A percentile compares a stretch with the other conserved stretches of the same genome.
These are phyloP conservation scores for Notolabrus celidotus DNA, from an alignment of 2,797 vertebrate genomes.

Conservation along the genomic window DNA sequence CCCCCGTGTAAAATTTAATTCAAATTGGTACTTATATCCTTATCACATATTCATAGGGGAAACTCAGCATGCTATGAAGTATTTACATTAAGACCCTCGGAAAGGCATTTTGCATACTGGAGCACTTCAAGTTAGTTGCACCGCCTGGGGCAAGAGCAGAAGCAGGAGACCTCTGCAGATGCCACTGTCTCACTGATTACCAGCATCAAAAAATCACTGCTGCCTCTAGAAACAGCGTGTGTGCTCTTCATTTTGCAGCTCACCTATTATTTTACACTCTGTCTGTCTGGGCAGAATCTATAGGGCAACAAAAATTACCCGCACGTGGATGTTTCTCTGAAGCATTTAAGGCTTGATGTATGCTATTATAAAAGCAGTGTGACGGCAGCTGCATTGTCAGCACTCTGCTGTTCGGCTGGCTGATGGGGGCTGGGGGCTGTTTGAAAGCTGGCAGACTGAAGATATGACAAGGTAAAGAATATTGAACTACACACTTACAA, in stretches of 20 bases:
- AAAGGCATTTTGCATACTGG: slow-evolving; percentile 55
- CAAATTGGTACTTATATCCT: slow-evolving; percentile 42
- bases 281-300: slow-evolving; percentile 74
- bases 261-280: slow-evolving; percentile 67
- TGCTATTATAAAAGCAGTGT: slow-evolving; percentile 80
- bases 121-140: slow-evolving; percentile 67
- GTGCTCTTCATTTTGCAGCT: slow-evolving; percentile 61
- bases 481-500: slow-evolving; percentile 68
- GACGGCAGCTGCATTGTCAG: slow-evolving; percentile 79
- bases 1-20: slow-evolving; percentile 43
- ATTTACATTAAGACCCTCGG: slow-evolving; percentile 68
- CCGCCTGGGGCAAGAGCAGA: slow-evolving; percentile 54
- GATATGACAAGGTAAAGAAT: slow-evolving; percentile 77
- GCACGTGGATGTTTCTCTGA: slow-evolving; percentile 75
- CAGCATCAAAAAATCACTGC: slow-evolving; percentile 57
- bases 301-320: slow-evolving; percentile 78
- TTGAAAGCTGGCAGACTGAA: slow-evolving; percentile 59
- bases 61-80: slow-evolving; percentile 66
- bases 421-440: slow-evolving; percentile 60
- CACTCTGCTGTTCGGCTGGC: slow-evolving; percentile 63
- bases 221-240: slow-evolving; percentile 36
- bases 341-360: slow-evolving; percentile 83
- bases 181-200: slow-evolving; percentile 56
- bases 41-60: slow-evolving; percentile 67
- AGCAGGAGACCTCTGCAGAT: slow-evolving; percentile 61